Base-by-base conservation (phyloP, 1,140 invertebrate species). In the Teleogryllus occipitalis region DNA sequence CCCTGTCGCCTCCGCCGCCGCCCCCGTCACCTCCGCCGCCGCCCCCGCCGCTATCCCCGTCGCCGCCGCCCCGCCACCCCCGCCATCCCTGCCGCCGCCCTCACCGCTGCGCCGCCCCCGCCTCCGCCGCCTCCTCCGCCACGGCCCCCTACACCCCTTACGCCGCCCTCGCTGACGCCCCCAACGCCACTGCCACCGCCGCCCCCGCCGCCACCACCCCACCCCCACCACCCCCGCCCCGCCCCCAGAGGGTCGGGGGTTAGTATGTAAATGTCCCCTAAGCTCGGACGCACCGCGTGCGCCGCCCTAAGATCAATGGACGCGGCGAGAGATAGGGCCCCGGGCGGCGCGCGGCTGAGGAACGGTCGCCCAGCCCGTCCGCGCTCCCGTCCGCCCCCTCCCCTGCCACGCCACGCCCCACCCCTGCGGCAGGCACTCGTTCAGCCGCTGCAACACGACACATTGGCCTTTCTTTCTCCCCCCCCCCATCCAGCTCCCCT, bases 211-310 rank as follows among this genome's bases (percentile, higher is more conserved):
- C 54, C 15, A 8, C 54, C 10, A 65, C 7, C 2, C 18, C 7
- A 7, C 54, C 18, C 54, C 54, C 18, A 10, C 54, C 15, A 54
- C 15, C 49, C 49, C 8, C 49, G 15, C 49, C 49, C 15, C 49
- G 49, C 49, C 49, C 7, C 18, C 54, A 14, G 54, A 18, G 54
- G 10, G 54, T 18, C 54, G 54, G 54, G 54, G 54, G 54, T 65
- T 65, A 65, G 54, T 65, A 65, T 65, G 54, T 65, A 65, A 65
- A 65, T 65, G 54, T 65, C 54, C 54, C 54, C 54, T 65, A 65
- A 65, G 54, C 54, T 65, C 54, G 54, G 18, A 10, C 54, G 54
- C 54, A 18, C 54, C 7, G 54, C 54, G 10, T 2, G 10, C 54
- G 54, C 54, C 18, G 54, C 7, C 54, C 10, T 65, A 65, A 65